Conservation (phyloP, 23 tunicate genomes). For the Trididemnum clinides region DNA sequence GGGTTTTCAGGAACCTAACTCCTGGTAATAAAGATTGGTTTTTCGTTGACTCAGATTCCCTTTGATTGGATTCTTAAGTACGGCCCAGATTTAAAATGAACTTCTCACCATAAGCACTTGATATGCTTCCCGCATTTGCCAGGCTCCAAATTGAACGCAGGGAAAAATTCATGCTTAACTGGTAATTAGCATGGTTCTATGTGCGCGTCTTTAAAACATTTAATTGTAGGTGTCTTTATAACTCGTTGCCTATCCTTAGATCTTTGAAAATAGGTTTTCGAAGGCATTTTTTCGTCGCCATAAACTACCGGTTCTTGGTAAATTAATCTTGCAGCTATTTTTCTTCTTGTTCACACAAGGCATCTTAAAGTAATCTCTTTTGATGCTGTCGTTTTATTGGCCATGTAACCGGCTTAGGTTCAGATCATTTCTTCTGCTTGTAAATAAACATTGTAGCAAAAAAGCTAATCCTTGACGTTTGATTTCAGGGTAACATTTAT, state of each 20-base stretch:
- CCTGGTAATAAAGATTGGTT: no score
- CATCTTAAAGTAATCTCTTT: not conserved
- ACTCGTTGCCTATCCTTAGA: no score
- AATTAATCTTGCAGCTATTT: not conserved
- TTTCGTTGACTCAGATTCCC: no score
- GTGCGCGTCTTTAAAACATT: conserved; percentile 40
- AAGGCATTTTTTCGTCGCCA: not conserved
- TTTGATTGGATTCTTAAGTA: not conserved
- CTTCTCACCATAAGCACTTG: conserved; percentile 29
- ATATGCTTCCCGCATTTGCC: conserved; percentile 53
- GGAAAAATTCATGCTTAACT: conserved; percentile 8
- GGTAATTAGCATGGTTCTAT: conserved; percentile 41
- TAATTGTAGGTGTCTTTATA: conserved; percentile 29
- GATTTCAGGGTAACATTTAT: conserved; percentile 21
- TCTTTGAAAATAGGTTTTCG: not conserved
- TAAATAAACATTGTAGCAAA: conserved; percentile 10
- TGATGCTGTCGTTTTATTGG: conserved; percentile 3
- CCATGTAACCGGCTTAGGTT: conserved; percentile 14
- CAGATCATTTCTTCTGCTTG: not conserved
- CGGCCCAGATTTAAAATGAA: not conserved
- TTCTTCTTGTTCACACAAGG: not conserved
- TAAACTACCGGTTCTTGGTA: not conserved
- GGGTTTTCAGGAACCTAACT: no score
- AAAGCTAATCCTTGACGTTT: not conserved
- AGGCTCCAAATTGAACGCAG: conserved; percentile 67